Conservation (phyloP, 2,113 vertebrate species). For the Rhagologus leucostigma region DNA sequence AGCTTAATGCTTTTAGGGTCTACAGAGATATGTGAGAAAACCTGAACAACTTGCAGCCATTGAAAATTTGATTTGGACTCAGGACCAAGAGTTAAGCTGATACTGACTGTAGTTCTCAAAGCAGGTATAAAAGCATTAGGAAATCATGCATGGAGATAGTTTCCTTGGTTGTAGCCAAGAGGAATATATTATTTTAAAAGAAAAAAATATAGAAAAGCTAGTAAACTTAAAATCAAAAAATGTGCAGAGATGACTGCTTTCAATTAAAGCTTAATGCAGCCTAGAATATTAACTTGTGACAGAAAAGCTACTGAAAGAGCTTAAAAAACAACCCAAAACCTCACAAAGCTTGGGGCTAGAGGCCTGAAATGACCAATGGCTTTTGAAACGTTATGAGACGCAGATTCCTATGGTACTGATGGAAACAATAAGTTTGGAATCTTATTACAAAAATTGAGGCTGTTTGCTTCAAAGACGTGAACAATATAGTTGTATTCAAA, state of each 20-base stretch:
- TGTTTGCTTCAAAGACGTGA: background rate
- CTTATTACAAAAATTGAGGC: background rate
- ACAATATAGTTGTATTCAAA: background rate
- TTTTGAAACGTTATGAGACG: background rate
- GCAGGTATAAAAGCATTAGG: background rate
- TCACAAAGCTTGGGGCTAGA: background rate
- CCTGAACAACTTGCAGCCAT: background rate
- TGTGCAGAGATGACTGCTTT: background rate
- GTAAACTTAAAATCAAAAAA: slow-evolving; percentile 37
- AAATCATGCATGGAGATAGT: background rate
- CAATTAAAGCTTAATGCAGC: background rate
- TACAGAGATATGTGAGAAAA: background rate
- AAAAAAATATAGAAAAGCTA: background rate
- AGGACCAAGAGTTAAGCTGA: background rate
- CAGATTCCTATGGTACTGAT: background rate
- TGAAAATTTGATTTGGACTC: background rate
- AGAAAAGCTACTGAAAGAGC: background rate
- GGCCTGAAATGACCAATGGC: background rate
- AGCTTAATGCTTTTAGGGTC: background rate
- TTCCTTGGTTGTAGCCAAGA: background rate
- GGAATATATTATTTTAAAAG: background rate
- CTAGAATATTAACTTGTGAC: background rate
- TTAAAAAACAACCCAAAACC: background rate
- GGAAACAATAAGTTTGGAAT: background rate
- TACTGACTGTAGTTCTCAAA: background rate